Conservation (phyloP, 1,140 invertebrate genomes). For the Ceratina japonica region DNA sequence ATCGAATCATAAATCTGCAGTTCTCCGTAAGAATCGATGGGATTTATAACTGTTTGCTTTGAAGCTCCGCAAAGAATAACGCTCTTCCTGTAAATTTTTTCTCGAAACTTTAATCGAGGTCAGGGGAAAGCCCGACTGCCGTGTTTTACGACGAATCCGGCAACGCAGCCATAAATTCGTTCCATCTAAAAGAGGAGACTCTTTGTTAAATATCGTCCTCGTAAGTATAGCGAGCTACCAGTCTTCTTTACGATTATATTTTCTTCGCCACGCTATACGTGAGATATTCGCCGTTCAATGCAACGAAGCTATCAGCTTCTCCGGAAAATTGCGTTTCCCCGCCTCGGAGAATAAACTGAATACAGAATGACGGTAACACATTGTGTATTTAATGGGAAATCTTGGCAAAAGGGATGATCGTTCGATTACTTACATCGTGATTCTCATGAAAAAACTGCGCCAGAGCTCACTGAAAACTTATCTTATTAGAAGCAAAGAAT, state of each 20-base stretch:
- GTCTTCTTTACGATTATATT: background rate
- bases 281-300: background rate
- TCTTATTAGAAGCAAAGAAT: no score
- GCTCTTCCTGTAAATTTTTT: background rate
- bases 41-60: slow-evolving; percentile 8
- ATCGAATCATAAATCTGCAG: background rate
- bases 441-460: background rate
- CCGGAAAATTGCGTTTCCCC: background rate
- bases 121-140: no score
- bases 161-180: background rate
- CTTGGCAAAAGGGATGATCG: background rate
- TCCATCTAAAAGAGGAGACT: background rate
- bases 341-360: background rate
- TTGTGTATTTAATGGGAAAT: background rate
- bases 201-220: background rate
- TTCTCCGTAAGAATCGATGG: background rate
- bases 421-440: background rate
- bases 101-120: background rate
- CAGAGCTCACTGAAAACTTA: no score
- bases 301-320: background rate
- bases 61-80: background rate
- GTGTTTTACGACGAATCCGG: background rate
- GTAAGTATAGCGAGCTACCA: background rate
- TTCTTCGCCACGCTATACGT: background rate
- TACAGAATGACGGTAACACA: background rate